These are phyloP conservation scores for Entomyzon cyanotis DNA, from an alignment of 2,113 vertebrate species.

Conservation along the genomic window DNA sequence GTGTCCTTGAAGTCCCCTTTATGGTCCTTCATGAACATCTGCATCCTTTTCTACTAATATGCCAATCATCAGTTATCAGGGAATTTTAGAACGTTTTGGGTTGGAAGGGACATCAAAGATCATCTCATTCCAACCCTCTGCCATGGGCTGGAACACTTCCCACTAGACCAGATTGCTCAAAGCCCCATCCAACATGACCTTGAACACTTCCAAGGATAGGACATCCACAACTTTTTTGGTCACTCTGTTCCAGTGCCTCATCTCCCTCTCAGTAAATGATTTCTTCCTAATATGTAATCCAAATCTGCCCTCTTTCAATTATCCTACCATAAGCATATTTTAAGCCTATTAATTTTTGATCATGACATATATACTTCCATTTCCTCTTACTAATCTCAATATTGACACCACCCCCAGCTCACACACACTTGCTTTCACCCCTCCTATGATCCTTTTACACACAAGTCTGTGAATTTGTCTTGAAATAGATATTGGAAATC, in stretches of 20 bases:
- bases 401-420: background rate
- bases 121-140: accelerated
- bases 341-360: background rate
- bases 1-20: background rate
- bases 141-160: background rate
- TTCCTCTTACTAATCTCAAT: background rate
- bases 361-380: background rate
- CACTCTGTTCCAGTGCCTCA: background rate
- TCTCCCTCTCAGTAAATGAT: background rate
- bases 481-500: background rate
- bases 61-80: background rate
- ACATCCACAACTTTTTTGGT: background rate
- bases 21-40: background rate
- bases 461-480: background rate
- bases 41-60: background rate
- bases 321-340: background rate
- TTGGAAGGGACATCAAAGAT: background rate
- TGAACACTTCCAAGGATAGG: background rate
- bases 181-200: background rate
- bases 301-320: background rate
- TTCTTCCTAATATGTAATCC: background rate
- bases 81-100: background rate
- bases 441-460: background rate
- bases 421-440: background rate
- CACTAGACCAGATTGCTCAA: background rate